Percentiles rank a stretch among this genome's conserved stretches.
Conservation (phyloP, 2,888 invertebrate species). For the Elaeidobius kamerunicus region DNA sequence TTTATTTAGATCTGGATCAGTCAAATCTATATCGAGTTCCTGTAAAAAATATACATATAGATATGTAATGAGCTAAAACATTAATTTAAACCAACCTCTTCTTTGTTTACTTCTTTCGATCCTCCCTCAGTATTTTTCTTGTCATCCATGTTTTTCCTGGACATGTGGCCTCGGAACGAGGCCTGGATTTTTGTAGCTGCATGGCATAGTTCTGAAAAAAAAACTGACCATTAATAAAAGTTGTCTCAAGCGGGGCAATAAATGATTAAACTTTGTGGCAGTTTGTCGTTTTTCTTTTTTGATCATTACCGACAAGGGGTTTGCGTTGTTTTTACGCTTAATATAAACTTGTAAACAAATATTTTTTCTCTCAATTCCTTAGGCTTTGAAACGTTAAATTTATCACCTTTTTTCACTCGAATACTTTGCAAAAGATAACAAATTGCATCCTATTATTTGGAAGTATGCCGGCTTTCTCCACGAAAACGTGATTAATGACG, state of each 20-base stretch:
- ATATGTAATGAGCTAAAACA: neutral
- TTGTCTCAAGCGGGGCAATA: too few species aligned
- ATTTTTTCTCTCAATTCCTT: too few species aligned
- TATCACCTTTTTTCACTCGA: too few species aligned
- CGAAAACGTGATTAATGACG: constrained; percentile 25
- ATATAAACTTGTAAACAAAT: too few species aligned
- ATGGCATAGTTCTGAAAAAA: constrained; percentile 65
- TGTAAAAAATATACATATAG: constrained; percentile 42
- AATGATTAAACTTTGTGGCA: too few species aligned
- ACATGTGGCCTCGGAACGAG: constrained; percentile 86
- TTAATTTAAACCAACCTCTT: constrained; percentile 29
- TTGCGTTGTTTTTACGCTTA: too few species aligned
- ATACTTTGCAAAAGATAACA: constrained; percentile 23
- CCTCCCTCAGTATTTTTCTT: constrained; percentile 29
- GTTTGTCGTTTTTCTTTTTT: too few species aligned
- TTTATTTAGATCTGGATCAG: constrained; percentile 83
- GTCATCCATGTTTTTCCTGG: constrained; percentile 62
- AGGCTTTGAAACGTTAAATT: too few species aligned
- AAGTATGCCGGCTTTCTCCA: constrained; percentile 21
- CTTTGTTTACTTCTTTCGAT: constrained; percentile 29
- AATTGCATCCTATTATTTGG: constrained; percentile 25
- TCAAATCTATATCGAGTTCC: constrained; percentile 80
- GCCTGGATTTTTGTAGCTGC: constrained; percentile 91
- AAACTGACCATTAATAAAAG: neutral
- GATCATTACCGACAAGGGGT: too few species aligned